Conservation (phyloP, 2,113 vertebrate species). For the Carassius carassius region DNA sequence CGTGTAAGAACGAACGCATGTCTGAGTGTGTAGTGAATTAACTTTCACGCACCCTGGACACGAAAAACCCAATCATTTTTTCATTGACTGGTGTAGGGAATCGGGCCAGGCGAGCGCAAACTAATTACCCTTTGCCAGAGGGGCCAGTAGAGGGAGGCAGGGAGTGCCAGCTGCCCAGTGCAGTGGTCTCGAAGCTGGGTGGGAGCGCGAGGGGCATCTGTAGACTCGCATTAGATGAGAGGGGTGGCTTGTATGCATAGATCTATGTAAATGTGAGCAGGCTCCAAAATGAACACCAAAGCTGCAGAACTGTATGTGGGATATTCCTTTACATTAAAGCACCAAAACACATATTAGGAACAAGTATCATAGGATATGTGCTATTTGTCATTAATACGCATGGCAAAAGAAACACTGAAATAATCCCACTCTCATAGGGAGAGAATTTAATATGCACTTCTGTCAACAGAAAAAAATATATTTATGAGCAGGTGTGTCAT, state of each 20-base stretch:
- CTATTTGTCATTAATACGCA: background rate
- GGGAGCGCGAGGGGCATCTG: constrained; percentile 47
- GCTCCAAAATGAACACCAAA: background rate
- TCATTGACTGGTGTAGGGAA: constrained; percentile 80
- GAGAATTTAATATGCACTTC: background rate
- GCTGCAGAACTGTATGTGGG: background rate
- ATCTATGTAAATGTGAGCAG: constrained; percentile 19
- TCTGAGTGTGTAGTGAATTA: constrained; percentile 69
- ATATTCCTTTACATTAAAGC: background rate
- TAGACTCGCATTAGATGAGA: constrained; percentile 21
- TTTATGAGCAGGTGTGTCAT: background rate
- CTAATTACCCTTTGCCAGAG: constrained; percentile 79
- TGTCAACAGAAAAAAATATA: background rate
- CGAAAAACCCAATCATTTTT: constrained; percentile 81
- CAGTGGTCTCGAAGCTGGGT: constrained; percentile 65
- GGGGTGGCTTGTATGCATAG: background rate
- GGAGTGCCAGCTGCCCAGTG: constrained; percentile 63
- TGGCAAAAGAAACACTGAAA: background rate
- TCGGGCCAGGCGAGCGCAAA: constrained; percentile 74
- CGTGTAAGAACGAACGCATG: background rate
- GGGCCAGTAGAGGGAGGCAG: constrained; percentile 54
- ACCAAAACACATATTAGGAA: background rate
- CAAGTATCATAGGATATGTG: background rate
- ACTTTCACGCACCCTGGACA: constrained; percentile 82
- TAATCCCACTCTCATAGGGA: background rate